Base-by-base conservation (phyloP, 2,888 invertebrate genomes). In the Fabriciana adippe region DNA sequence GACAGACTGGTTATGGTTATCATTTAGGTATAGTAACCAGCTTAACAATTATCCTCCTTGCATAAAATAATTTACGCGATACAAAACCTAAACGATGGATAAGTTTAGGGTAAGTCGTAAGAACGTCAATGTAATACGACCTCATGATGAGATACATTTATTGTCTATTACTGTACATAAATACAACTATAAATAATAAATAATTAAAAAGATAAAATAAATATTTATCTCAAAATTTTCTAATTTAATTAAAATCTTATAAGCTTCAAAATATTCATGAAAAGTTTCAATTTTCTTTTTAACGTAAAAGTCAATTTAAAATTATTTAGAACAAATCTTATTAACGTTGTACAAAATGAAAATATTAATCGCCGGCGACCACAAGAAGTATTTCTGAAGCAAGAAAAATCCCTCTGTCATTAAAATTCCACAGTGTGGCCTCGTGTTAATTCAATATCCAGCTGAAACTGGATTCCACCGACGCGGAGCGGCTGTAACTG, bases 371-470 rank as follows among this genome's bases (percentile, higher is more conserved):
- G 53, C 21, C 60, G 50, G 66, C 60, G 48, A 66, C 59, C 53
- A 54, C 54, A 55, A 55, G 45, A 55, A 47, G 55, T 66, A 60
- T 35, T 54, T 35, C 54, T 55, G 66, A 60, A 61, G 60, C 60
- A 66, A 62, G 64, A 65, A 71, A 70, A 72, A 75, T 64, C 69
- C 74, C 54, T 59, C 71, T 72, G 70, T 72, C 73, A 70, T 69
- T 67, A 59, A 67, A 64, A 69, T 69, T 68, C 67, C 55, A 63
- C 61, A 51, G 64, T 57, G 68, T 66, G 67, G 70, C 54, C 64
- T 64, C 62, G 70, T 71, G 72, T 72, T 72, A 72, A 72, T 75
- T 73, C 72, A 75, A 74, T 74, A 74, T 67, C 66, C 66, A 70
- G 75, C 74, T 71, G 64, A 70, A 74, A 71, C 74, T 72, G 74